Evolutionary conservation across 2,888 invertebrate species (phyloP), one percentile per base, ranked within the genome.

Genomic region (Tenthredo livida): DNA sequence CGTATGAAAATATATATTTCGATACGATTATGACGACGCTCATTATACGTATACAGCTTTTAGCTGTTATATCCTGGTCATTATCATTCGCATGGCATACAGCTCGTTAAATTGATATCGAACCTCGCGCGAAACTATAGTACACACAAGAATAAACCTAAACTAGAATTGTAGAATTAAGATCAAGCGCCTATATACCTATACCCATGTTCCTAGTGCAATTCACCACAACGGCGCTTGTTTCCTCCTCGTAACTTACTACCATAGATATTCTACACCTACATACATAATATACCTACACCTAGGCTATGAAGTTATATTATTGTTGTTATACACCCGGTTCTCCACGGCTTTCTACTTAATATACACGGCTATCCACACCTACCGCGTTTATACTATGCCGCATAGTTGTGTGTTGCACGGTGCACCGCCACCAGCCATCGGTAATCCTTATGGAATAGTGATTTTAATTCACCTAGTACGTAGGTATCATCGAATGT

Each of bases 261-360:
- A 29, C 43, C 40, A 61, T 29, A 21, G 10, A 61, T 12, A 61
- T 10, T 10, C n/a, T 61, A 61, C n/a, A n/a, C n/a, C n/a, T n/a
- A n/a, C n/a, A n/a, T 25, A 61, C 21, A 6, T 61, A 29, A 29
- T 61, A 21, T 25, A 21, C 7, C 1, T 10, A 25, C 25, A 61
- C 61, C 12, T 29, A 67, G 33, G 17, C 67, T 67, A 67, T 67
- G 67, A 67, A 40, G 37, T 37, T 15, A 21, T 84, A 85, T 89
- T 87, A 80, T 86, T 86, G 85, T 86, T 87, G 87, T 87, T 77
- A 40, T 15, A 54, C 17, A 29, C 50, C 29, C 47, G 67, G 61
- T 84, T 80, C 84, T 67, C 85, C 83, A 83, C 85, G 65, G 86
- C 88, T 88, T 89, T 87, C 88, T 86, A 88, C 83, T 87, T 86